Evolutionary conservation across 2,797 vertebrate genomes (phyloP).

Genomic region (Sebastes vulpes): DNA sequence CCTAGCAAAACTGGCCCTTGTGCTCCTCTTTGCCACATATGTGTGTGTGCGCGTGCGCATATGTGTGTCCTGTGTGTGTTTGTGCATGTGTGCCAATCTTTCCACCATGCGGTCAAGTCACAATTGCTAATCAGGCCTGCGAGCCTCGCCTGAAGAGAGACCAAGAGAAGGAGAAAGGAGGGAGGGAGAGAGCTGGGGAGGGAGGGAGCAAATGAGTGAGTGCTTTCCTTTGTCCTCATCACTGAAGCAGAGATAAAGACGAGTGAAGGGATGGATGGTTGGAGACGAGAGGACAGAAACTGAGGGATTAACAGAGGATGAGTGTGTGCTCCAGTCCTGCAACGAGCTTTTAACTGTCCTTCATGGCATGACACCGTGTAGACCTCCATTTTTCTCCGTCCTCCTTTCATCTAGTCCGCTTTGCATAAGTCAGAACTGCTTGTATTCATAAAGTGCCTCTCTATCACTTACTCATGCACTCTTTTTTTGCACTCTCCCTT

Average conservation of each 20-base stretch:
- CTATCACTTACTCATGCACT: slow-evolving; percentile 57
- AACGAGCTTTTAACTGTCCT: slow-evolving; percentile 78
- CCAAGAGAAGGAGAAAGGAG: slow-evolving; percentile 41
- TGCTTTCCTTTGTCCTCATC: slow-evolving; percentile 83
- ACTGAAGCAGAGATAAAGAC: slow-evolving; percentile 83
- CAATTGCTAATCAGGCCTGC: slow-evolving; percentile 82
- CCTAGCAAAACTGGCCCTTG: slow-evolving; percentile 64
- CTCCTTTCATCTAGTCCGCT: slow-evolving; percentile 75
- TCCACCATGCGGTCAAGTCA: slow-evolving; percentile 82
- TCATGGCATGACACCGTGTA: slow-evolving; percentile 72
- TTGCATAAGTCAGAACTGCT: slow-evolving; percentile 68
- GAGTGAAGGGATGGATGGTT: slow-evolving; percentile 76
- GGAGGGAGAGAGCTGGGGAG: slow-evolving; percentile 15
- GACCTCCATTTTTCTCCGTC: slow-evolving; percentile 69
- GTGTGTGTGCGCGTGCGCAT: slow-evolving; percentile 16
- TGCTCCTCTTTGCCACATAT: slow-evolving; percentile 56
- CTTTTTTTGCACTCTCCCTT: background rate
- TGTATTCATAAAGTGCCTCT: slow-evolving; percentile 70
- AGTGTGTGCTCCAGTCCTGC: slow-evolving; percentile 63
- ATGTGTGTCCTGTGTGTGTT: slow-evolving; percentile 31
- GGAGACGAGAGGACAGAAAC: slow-evolving; percentile 71
- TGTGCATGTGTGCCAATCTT: slow-evolving; percentile 69
- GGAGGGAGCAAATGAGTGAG: slow-evolving; percentile 72
- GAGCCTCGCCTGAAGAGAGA: slow-evolving; percentile 72
- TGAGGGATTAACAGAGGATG: slow-evolving; percentile 74